Evolutionary conservation across 1,140 invertebrate species (phyloP).

Genomic region (Zaprionus nigranus): DNA sequence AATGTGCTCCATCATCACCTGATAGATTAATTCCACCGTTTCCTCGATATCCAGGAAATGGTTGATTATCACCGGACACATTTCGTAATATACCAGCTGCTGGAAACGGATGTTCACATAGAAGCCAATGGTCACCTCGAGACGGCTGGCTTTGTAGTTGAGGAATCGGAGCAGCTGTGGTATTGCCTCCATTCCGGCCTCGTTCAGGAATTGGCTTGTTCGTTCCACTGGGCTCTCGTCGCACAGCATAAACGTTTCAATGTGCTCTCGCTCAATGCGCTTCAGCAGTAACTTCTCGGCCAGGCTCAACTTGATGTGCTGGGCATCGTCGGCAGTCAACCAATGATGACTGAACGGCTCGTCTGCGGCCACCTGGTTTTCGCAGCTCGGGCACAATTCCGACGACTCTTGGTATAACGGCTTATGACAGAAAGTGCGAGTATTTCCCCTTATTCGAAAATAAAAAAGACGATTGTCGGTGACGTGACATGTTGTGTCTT

Average conservation of each 20-base stretch:
- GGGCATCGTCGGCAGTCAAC: slow-evolving; percentile 7
- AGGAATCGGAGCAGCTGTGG: slow-evolving; percentile 57
- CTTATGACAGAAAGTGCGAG: slow-evolving; percentile 54
- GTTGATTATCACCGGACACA: slow-evolving; percentile 34
- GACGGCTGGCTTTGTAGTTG: slow-evolving; percentile 41
- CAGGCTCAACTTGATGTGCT: slow-evolving; percentile 37
- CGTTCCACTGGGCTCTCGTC: slow-evolving; percentile 50
- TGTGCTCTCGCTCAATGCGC: slow-evolving; percentile 38
- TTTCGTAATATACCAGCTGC: slow-evolving; percentile 56
- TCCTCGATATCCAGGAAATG: slow-evolving; percentile 60
- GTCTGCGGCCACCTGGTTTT: slow-evolving; percentile 22
- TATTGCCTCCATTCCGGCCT: slow-evolving; percentile 62
- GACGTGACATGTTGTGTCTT: slow-evolving; percentile 38
- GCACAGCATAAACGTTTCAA: slow-evolving; percentile 64
- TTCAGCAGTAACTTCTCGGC: slow-evolving; percentile 42
- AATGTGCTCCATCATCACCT: slow-evolving; percentile 60
- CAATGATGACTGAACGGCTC: slow-evolving; percentile 65
- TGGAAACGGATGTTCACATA: slow-evolving; percentile 47
- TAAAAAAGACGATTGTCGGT: slow-evolving; percentile 47
- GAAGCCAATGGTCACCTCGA: slow-evolving; percentile 55
- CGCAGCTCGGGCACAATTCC: slow-evolving; percentile 43
- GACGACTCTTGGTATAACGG: slow-evolving; percentile 29
- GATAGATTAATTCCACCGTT: slow-evolving; percentile 65
- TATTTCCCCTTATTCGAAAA: slow-evolving; percentile 41
- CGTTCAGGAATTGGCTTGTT: slow-evolving; percentile 55